Evolutionary conservation across 2,888 invertebrate species (phyloP), one percentile per base, ranked within the genome.

Genomic region (Steromphala cineraria): DNA sequence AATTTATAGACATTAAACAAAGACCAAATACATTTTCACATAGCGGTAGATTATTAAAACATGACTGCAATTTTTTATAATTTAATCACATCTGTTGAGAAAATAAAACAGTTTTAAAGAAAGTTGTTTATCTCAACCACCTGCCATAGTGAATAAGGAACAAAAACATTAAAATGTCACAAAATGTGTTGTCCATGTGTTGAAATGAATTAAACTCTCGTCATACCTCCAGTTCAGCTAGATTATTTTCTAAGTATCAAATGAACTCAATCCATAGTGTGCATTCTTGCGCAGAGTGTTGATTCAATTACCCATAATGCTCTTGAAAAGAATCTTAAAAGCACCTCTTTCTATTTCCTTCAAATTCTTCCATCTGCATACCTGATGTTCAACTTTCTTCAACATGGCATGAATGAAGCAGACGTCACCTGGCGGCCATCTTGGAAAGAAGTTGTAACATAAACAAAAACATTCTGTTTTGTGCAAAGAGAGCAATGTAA

Each of bases 381-480:
- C 62, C 62, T 62, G 62, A 21, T 62, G 24, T 62, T 28, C 28
- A 28, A 62, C 24, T 62, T 62, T 62, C 28, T 62, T 15, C 28
- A 28, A 62, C 62, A 28, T 62, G 28, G 28, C 28, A 28, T 62
- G 62, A 62, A 62, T 62, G 62, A 13, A 62, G 62, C 62, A 62
- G 62, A 62, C 62, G 62, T 28, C 62, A 62, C 62, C 62, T 62
- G 62, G 24, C 62, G 15, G 62, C 62, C 62, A 62, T 62, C 62
- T 62, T 62, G 62, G n/a, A 62, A 62, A 62, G 28, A 62, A 24
- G 62, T 28, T 28, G 24, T 24, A 24, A 62, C 21, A 62, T 62
- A 62, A 62, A 62, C 62, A 62, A 62, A 62, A 28, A 62, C 28
- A 62, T 28, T 62, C 62, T 62, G 62, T 62, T 62, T 62, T 62